phyloP scores from a whole-genome alignment of 2,888 invertebrate genomes.

The Microctonus brassicae region DNA sequence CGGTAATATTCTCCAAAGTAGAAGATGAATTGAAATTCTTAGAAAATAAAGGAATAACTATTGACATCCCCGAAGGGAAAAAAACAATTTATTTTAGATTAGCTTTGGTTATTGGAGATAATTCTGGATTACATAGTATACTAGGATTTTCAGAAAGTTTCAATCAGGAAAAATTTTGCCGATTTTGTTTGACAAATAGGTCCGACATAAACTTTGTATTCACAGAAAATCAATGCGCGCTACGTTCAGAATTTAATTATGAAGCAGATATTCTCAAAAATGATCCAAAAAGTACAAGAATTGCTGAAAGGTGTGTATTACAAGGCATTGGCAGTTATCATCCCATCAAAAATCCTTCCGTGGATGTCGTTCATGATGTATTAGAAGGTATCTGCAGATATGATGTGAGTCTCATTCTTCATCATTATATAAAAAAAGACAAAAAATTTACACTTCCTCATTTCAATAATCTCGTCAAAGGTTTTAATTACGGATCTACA shows the following conservation, averaged over 20 bases:
- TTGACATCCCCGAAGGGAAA: background rate
- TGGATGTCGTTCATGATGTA: background rate
- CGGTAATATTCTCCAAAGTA: constrained; percentile 35
- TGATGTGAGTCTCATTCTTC: background rate
- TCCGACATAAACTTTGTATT: constrained; percentile 16
- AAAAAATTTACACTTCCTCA: constrained; percentile 9
- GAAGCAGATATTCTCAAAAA: constrained; percentile 11
- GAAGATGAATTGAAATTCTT: constrained; percentile 18
- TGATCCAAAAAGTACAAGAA: constrained; percentile 20
- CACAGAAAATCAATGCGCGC: constrained; percentile 15
- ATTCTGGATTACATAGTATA: constrained; percentile 30
- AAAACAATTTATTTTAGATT: constrained; percentile 26
- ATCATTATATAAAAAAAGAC: background rate
- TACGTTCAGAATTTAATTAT: constrained; percentile 15
- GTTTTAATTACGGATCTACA: constrained; percentile 1
- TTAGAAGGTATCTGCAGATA: background rate
- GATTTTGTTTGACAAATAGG: constrained; percentile 25
- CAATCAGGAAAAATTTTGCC: constrained; percentile 27
- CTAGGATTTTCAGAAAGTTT: constrained; percentile 31
- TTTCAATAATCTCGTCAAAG: background rate
- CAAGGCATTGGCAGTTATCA: constrained; percentile 15
- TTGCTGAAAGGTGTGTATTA: constrained; percentile 2
- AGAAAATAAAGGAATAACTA: constrained; percentile 26
- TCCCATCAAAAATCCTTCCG: background rate
- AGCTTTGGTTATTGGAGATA: constrained; percentile 32